A percentile compares a stretch with the other conserved stretches of the same genome.
phyloP scores from a whole-genome alignment of 2,113 vertebrate species.

The Engraulis encrasicolus region DNA sequence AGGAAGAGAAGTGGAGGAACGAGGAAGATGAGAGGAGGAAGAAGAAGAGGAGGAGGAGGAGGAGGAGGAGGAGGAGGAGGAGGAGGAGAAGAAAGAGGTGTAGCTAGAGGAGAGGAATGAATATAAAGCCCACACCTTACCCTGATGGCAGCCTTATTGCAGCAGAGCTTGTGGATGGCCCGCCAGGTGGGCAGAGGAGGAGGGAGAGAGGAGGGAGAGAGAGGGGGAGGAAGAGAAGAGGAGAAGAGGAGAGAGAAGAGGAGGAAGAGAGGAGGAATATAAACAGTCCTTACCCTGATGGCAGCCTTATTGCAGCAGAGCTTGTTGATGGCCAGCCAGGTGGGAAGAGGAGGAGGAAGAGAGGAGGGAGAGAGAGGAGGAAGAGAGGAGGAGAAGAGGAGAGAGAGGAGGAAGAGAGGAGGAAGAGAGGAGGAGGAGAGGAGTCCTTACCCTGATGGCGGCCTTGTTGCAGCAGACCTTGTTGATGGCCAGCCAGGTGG shows the following conservation, averaged over 20 bases:
- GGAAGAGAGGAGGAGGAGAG: constrained; percentile 22
- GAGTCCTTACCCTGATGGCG: constrained; percentile 87
- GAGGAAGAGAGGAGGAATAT: background rate
- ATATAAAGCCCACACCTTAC: too few relatives aligned
- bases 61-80: background rate
- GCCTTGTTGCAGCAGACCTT: constrained; percentile 97
- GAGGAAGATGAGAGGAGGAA: background rate
- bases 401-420: background rate
- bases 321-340: constrained; percentile 93
- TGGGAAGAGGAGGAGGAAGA: background rate
- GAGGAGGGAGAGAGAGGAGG: background rate
- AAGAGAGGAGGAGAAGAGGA: background rate
- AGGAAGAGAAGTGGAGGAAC: too few relatives aligned
- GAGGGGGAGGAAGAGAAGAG: background rate
- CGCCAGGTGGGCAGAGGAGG: constrained; percentile 54
- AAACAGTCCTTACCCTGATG: constrained; percentile 84
- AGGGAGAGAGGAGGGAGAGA: background rate
- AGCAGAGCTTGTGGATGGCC: constrained; percentile 94
- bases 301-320: constrained; percentile 97
- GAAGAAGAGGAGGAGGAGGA: background rate
- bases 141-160: constrained; percentile 96
- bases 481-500: constrained; percentile 98
- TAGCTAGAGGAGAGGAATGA: constrained; percentile 18
- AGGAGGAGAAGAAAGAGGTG: too few relatives aligned
- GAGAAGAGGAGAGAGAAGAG: background rate